Base-by-base conservation (phyloP, 1,140 invertebrate species). In the Drosophila novamexicana region DNA sequence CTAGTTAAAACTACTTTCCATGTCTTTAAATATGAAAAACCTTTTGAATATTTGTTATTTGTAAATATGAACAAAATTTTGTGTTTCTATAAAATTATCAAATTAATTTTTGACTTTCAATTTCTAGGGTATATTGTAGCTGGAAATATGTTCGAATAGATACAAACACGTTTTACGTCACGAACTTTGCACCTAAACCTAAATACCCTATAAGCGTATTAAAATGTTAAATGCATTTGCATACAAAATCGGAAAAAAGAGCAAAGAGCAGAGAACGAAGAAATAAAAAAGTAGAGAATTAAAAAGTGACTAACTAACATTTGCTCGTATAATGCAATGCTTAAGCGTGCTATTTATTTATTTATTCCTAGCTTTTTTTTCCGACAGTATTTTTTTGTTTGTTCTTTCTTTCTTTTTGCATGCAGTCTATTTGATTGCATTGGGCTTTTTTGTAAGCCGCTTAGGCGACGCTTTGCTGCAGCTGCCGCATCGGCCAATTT, bases 281-380 rank as follows among this genome's bases (percentile, higher is more conserved):
- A 49, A 37, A 58, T 12, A 67, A 58, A 40, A 44, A 18, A 37
- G n/a, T 7, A 8, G 22, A 32, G 22, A 56, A 12, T 47, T 36
- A n/a, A 56, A 59, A 50, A 57, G 42, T 49, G 54, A 63, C 62
- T 49, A 61, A 64, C 63, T 65, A 71, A 57, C 65, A 72, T 75
- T 84, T 57, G 66, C 39, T 64, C 18, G 39, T 47, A 63, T 71
- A 75, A 79, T 69, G 81, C 53, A 59, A 54, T 52, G 50, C 70
- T 70, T 66, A 66, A 79, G 59, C 80, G 50, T 49, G 8, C 37
- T 81, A 79, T 83, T 82, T 82, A 83, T 83, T 79, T 83, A 83
- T 83, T 82, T 75, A 77, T 74, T 36, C 37, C 45, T 16, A 4
- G 22, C 2, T 22, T 52, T 52, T 63, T 63, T 63, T 16, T 6